Percentiles rank a stretch among this genome's conserved stretches.
Conservation (phyloP, 2,797 vertebrate genomes). For the Zenarchopterus dispar region DNA sequence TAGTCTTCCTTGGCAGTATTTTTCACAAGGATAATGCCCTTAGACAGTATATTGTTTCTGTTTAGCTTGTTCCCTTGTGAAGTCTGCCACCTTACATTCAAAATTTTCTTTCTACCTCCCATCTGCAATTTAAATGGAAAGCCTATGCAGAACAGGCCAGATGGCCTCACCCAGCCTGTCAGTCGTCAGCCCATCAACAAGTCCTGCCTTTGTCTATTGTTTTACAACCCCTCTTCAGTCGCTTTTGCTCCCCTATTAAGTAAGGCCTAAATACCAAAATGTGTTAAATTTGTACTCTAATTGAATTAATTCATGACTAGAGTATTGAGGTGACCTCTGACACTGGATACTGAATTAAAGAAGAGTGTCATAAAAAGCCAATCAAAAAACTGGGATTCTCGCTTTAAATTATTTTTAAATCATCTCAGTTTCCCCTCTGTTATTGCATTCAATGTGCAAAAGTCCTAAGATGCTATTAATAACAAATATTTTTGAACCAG, state of each 20-base stretch:
- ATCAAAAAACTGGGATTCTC: conserved; percentile 29
- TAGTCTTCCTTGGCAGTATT: conserved; percentile 24
- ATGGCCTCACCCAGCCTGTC: conserved; percentile 71
- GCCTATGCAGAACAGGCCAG: conserved; percentile 75
- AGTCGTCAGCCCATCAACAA: conserved; percentile 67
- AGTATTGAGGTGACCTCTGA: conserved; percentile 20
- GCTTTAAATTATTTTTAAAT: conserved; percentile 25
- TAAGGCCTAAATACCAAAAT: conserved; percentile 69
- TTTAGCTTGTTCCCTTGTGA: conserved; percentile 56
- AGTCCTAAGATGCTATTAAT: conserved; percentile 48
- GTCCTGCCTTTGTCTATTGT: conserved; percentile 63
- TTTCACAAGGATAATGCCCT: conserved; percentile 21
- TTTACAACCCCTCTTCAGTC: conserved; percentile 35
- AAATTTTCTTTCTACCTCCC: conserved; percentile 59
- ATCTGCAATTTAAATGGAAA: conserved; percentile 80
- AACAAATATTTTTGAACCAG: conserved; percentile 24
- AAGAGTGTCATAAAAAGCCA: conserved; percentile 4
- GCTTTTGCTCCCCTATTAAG: background rate
- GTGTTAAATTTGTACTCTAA: conserved; percentile 64
- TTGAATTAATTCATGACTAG: conserved; percentile 45
- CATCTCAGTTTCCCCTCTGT: conserved; percentile 39
- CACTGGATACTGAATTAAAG: background rate
- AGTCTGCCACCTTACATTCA: conserved; percentile 60
- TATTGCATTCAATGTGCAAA: conserved; percentile 33
- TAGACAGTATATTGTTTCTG: conserved; percentile 40